Conservation (phyloP, 2,888 invertebrate genomes). For the Mantis religiosa region DNA sequence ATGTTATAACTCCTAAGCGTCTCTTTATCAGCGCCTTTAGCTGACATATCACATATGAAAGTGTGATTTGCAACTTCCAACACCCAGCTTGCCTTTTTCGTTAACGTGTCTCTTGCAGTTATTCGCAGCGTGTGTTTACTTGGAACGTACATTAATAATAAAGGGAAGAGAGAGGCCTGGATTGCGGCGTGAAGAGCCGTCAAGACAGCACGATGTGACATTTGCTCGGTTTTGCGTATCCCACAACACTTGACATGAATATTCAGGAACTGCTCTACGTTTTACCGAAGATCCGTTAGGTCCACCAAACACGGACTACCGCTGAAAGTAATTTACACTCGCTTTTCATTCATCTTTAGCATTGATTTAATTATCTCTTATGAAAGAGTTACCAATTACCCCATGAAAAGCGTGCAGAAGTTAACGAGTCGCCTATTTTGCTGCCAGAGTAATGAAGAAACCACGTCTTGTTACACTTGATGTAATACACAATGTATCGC, state of each 20-base stretch:
- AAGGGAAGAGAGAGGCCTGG: not conserved
- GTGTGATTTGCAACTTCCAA: not conserved
- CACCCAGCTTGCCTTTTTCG: not conserved
- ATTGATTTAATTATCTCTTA: too few relatives aligned
- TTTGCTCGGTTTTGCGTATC: not conserved
- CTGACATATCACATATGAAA: too few relatives aligned
- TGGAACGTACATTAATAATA: not conserved
- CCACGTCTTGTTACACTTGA: too few relatives aligned
- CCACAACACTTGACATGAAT: not conserved
- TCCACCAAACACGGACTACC: too few relatives aligned
- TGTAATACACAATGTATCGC: too few relatives aligned
- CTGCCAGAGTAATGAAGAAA: too few relatives aligned
- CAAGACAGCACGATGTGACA: not conserved
- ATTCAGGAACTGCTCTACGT: not conserved
- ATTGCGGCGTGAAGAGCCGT: not conserved
- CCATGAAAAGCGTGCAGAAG: too few relatives aligned
- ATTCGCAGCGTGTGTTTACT: not conserved
- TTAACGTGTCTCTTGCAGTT: not conserved
- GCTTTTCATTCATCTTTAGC: not conserved
- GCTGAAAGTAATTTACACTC: not conserved
- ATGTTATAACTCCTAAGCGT: too few relatives aligned
- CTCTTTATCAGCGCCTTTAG: too few relatives aligned
- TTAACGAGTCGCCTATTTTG: too few relatives aligned
- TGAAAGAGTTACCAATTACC: too few relatives aligned
- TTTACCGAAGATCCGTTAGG: not conserved